Base-by-base conservation (phyloP, 2,797 vertebrate genomes). In the Lutjanus argentimaculatus region DNA sequence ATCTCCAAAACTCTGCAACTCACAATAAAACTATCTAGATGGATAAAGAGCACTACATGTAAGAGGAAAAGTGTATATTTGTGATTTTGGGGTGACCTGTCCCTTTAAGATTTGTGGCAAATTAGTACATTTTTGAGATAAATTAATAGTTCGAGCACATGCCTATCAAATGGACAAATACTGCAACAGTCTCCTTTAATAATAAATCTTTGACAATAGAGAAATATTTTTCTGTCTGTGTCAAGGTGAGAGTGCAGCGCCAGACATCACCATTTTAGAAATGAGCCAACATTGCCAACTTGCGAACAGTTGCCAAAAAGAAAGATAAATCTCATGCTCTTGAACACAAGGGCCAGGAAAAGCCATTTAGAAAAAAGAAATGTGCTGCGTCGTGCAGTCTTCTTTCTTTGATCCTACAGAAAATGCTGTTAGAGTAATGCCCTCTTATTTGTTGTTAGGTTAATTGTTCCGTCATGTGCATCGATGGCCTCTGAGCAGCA, bases 391-490 rank as follows among this genome's bases (percentile, higher is more conserved):
- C 42, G 56, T 63, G 12, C 36, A 77, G 55, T 76, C 36, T 16
- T 43, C 6, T 62, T 10, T 49, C 36, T 73, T 74, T 78, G 48
- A 55, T 64, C 40, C 4, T 40, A 19, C 19, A 25, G 17, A 52
- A 52, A 49, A 53, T n/a, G 22, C 15, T 45, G 11, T 21, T 58
- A n/a, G 13, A 62, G 42, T 40, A 61, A 56, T 72, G 21, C 25
- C 76, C 70, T 74, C 5, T 70, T 22, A 76, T 58, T 55, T 65
- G 52, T 62, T 72, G 40, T 71, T 70, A 6, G 58, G 58, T 81
- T 83, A 59, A 68, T 52, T 76, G 36, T 59, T 82, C 45, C 6
- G 13, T 55, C 61, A 7, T 59, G n/a, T 55, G 19, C 46, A 46
- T 65, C 12, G 69, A 68, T 61, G 30, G 17, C 16, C 48, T 71